These are phyloP conservation scores for Nasonovia ribisnigri DNA, from an alignment of 2,888 invertebrate genomes.

Conservation along the genomic window DNA sequence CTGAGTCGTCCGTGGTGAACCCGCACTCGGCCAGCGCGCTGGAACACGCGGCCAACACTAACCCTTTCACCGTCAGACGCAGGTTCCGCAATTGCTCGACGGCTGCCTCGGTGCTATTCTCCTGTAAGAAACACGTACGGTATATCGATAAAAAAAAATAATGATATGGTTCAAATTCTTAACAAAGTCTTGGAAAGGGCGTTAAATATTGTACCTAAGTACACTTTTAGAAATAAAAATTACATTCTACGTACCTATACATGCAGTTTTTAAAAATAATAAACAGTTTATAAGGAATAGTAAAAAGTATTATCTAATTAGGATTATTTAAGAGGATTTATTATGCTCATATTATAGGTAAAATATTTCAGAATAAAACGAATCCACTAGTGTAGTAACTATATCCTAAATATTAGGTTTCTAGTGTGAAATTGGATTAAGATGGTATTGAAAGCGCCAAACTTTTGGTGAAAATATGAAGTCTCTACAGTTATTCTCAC, in stretches of 20 bases:
- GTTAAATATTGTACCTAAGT: neutral
- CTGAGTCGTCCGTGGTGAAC: slow-evolving; percentile 4
- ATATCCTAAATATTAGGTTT: neutral
- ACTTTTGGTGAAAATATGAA: no score
- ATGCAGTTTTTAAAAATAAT: neutral
- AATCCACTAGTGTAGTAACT: neutral
- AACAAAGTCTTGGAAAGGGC: neutral
- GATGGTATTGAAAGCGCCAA: no score
- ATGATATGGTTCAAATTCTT: neutral
- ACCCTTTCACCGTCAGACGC: neutral
- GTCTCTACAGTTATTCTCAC: no score
- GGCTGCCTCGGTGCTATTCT: neutral
- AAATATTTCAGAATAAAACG: neutral
- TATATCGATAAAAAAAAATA: neutral
- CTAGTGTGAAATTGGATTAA: neutral
- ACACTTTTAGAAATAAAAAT: neutral
- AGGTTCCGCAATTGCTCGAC: neutral
- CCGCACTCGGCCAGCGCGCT: neutral
- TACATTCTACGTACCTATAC: neutral
- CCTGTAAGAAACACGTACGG: neutral
- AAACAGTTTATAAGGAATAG: neutral
- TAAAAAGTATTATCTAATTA: neutral
- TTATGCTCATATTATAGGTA: neutral
- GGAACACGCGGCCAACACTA: neutral
- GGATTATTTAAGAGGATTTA: neutral